Percentiles rank a stretch among this genome's conserved stretches.
These are phyloP conservation scores for Drosophila robusta DNA, from an alignment of 2,888 invertebrate species.

Conservation along the genomic window DNA sequence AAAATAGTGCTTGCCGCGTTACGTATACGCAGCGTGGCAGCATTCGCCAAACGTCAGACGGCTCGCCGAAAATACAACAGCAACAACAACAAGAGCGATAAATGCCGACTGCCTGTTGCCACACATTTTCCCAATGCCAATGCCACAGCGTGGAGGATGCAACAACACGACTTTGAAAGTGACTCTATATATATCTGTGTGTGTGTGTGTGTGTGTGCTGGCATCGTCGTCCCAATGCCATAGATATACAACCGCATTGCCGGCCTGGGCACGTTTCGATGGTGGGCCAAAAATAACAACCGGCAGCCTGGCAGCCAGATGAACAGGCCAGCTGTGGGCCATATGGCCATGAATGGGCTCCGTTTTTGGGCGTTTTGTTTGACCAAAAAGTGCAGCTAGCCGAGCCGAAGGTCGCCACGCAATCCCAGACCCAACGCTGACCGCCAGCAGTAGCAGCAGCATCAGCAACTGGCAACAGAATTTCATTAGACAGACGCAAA, in stretches of 20 bases:
- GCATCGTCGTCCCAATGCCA: constrained; percentile 69
- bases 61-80: constrained; percentile 65
- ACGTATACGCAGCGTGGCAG: constrained; percentile 71
- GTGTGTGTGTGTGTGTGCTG: constrained; percentile 13
- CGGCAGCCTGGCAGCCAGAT: constrained; percentile 17
- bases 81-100: constrained; percentile 18
- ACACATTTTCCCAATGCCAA: constrained; percentile 76
- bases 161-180: constrained; percentile 51
- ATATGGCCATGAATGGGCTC: constrained; percentile 58
- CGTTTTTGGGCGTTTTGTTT: constrained; percentile 68
- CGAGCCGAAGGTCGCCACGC: constrained; percentile 64
- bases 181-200: constrained; percentile 13
- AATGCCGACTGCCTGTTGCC: constrained; percentile 63
- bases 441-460: constrained; percentile 9
- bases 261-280: constrained; percentile 70
- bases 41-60: constrained; percentile 43
- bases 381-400: constrained; percentile 70
- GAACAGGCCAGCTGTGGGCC: constrained; percentile 3
- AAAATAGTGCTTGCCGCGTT: constrained; percentile 46
- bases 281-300: constrained; percentile 74
- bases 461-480: constrained; percentile 51
- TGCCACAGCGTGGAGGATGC: constrained; percentile 69
- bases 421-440: constrained; percentile 25
- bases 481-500: constrained; percentile 74
- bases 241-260: constrained; percentile 60